Conservation (phyloP, 2,888 invertebrate genomes). For the Macropis europaea region DNA sequence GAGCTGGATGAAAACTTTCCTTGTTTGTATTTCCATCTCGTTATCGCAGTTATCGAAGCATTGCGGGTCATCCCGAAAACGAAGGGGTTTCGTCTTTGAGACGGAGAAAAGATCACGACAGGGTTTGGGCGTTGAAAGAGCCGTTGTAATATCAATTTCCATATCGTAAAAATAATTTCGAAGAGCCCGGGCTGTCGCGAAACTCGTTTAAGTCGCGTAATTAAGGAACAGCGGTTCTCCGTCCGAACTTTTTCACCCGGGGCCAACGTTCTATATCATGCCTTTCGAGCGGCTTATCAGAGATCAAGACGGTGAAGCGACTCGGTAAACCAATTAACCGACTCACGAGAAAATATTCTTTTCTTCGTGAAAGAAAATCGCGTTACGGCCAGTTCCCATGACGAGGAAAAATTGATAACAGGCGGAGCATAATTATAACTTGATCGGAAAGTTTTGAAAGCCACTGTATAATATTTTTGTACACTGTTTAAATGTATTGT, state of each 20-base stretch:
- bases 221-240: conserved; percentile 18
- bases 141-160: conserved; percentile 18
- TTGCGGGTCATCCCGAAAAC: not conserved
- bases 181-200: not conserved
- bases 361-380: conserved; percentile 25
- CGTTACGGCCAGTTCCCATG: not conserved
- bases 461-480: no score
- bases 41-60: conserved; percentile 43
- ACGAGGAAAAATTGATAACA: no score
- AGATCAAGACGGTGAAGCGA: conserved; percentile 14
- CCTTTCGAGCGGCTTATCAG: conserved; percentile 27
- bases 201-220: conserved; percentile 42
- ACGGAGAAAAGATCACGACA: no score
- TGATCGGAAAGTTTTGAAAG: no score
- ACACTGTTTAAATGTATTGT: no score
- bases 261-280: not conserved
- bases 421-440: no score
- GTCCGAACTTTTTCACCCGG: conserved; percentile 1
- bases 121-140: not conserved
- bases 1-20: conserved; percentile 16
- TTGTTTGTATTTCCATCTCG: conserved; percentile 34
- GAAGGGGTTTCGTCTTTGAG: not conserved
- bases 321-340: conserved; percentile 44
- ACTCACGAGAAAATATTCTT: conserved; percentile 41
- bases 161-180: conserved; percentile 7